Evolutionary conservation across 92 coral and sea anemone species (phyloP).

Genomic region (Montipora capitata): DNA sequence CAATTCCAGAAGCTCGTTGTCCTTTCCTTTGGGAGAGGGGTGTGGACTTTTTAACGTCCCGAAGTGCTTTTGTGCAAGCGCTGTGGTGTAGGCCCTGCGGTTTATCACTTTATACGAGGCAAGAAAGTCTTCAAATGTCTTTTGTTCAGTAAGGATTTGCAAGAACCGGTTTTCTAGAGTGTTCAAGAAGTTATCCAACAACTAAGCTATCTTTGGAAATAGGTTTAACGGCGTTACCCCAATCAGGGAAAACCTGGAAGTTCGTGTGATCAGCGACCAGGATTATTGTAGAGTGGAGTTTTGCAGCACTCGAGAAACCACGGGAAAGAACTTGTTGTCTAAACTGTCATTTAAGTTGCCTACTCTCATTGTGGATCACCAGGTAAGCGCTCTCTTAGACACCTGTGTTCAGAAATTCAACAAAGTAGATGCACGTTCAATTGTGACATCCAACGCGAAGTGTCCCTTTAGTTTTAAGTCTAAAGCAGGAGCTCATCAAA

Average conservation of each 20-base stretch:
- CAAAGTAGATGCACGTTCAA: no score
- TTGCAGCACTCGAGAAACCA: conserved; percentile 3
- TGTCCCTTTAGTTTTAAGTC: no score
- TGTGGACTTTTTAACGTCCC: no score
- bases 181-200: not conserved
- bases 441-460: no score
- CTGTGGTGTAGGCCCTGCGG: no score
- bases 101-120: no score
- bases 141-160: not conserved
- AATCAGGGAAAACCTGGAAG: not conserved
- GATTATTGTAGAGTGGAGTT: not conserved
- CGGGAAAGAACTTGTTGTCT: not conserved
- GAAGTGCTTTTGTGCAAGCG: no score
- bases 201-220: not conserved
- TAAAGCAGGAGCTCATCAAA: no score
- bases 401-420: no score
- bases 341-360: not conserved
- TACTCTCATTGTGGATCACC: not conserved
- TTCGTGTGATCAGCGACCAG: conserved; percentile 3
- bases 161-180: not conserved
- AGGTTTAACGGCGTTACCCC: not conserved
- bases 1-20: no score
- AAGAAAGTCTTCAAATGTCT: no score
- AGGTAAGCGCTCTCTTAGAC: not conserved
- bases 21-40: no score